phyloP scores from a whole-genome alignment of 2,888 invertebrate species.

The Stenodera caucasica region DNA sequence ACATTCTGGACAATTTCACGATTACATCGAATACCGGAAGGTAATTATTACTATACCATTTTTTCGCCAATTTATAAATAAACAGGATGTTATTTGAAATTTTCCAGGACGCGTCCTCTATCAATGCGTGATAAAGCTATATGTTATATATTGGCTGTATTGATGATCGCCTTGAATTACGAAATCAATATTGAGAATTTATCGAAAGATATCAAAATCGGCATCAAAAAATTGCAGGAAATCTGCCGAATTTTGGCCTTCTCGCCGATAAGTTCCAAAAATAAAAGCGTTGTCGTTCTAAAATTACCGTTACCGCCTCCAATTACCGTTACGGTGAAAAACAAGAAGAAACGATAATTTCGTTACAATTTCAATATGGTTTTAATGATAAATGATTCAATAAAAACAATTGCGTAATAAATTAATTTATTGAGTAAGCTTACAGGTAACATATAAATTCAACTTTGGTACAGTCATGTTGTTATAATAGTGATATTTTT shows the following conservation, averaged over 20 bases:
- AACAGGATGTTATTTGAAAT: neutral
- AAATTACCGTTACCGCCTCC: conserved; percentile 48
- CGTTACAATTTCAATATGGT: neutral
- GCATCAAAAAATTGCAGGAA: conserved; percentile 48
- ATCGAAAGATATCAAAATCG: conserved; percentile 45
- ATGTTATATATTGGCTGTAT: conserved; percentile 49
- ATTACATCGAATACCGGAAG: conserved; percentile 33
- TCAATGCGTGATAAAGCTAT: conserved; percentile 51
- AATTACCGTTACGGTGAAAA: conserved; percentile 31
- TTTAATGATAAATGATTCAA: too few relatives aligned
- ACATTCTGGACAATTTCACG: conserved; percentile 47
- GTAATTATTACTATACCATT: conserved; percentile 29
- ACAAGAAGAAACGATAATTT: conserved; percentile 34
- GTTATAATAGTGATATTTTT: too few relatives aligned
- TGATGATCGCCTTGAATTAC: conserved; percentile 46
- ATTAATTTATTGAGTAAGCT: conserved; percentile 27
- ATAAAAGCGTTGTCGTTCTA: conserved; percentile 36
- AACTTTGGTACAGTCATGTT: conserved; percentile 25
- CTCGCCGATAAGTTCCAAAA: neutral
- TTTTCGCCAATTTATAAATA: conserved; percentile 24
- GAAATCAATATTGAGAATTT: conserved; percentile 44
- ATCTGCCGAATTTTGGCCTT: conserved; percentile 48
- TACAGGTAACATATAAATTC: conserved; percentile 19
- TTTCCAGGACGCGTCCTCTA: conserved; percentile 44
- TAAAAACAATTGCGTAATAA: conserved; percentile 24